Percentiles rank a stretch among this genome's conserved stretches.
Evolutionary conservation across 2,888 invertebrate species (phyloP).

Genomic region (Pimpla rufipes): DNA sequence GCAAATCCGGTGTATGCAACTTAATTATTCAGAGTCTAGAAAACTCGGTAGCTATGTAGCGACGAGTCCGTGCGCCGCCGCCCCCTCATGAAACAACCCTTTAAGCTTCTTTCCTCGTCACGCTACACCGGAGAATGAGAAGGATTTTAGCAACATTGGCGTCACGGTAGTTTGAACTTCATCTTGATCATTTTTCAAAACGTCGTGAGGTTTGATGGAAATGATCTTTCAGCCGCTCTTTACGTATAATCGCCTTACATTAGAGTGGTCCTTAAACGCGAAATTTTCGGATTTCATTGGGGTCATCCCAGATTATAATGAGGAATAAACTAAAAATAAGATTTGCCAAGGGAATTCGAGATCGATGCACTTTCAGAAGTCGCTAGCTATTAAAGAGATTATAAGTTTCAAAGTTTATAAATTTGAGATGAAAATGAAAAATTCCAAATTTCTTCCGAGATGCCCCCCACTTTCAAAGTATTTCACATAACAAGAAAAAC

Average conservation of each 20-base stretch:
- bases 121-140: conserved; percentile 51
- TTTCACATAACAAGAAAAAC: no score
- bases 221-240: not conserved
- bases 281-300: no score
- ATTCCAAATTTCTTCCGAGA: no score
- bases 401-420: no score
- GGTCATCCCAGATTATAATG: no score
- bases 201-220: not conserved
- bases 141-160: conserved; percentile 59
- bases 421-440: no score
- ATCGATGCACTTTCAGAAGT: no score
- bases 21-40: conserved; percentile 67
- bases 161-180: conserved; percentile 61
- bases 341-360: no score
- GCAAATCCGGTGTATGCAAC: conserved; percentile 57
- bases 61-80: conserved; percentile 41
- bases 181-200: conserved; percentile 47
- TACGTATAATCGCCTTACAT: not conserved
- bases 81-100: conserved; percentile 69
- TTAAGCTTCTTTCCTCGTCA: conserved; percentile 73
- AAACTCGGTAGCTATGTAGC: conserved; percentile 48
- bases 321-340: no score
- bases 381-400: no score
- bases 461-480: no score
- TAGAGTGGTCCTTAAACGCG: no score